Conservation (phyloP, 1,140 invertebrate species). For the Mesaphorura yosii region DNA sequence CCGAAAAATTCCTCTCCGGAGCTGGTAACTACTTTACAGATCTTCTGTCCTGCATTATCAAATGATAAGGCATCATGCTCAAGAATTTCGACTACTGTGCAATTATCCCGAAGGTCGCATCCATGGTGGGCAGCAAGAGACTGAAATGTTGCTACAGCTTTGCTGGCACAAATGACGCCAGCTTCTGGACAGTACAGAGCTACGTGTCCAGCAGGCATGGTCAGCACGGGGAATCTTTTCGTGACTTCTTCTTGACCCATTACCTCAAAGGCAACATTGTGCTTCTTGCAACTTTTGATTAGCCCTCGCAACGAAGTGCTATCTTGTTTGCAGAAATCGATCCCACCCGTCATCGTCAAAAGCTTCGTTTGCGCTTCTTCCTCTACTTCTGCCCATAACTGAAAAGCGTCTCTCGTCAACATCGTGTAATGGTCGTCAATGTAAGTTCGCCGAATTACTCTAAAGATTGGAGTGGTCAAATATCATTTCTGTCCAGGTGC, state of each 20-base stretch:
- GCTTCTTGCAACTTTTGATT: background rate
- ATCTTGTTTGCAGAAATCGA: constrained; percentile 5
- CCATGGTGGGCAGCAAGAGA: background rate
- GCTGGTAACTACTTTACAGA: too few relatives aligned
- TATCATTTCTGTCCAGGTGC: background rate
- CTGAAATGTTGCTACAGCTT: constrained; percentile 15
- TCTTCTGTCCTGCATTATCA: too few relatives aligned
- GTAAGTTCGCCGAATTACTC: constrained; percentile 23
- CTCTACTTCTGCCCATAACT: constrained; percentile 22
- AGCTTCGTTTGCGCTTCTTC: constrained; percentile 14
- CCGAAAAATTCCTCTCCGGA: too few relatives aligned
- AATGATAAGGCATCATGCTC: too few relatives aligned
- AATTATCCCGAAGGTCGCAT: constrained; percentile 7
- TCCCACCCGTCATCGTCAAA: constrained; percentile 9
- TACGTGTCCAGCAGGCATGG: background rate
- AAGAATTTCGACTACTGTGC: background rate
- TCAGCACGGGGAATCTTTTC: constrained; percentile 8
- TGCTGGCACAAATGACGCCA: constrained; percentile 16
- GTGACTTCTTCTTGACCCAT: background rate
- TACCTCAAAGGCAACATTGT: background rate
- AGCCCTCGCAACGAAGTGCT: background rate
- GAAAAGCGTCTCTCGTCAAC: constrained; percentile 14
- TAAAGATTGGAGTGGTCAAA: constrained; percentile 1
- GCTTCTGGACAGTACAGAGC: constrained; percentile 9
- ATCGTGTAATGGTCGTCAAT: constrained; percentile 19